Percentiles rank a stretch among this genome's conserved stretches.
Conservation (phyloP, 2,113 vertebrate species). For the Anolis carolinensis region DNA sequence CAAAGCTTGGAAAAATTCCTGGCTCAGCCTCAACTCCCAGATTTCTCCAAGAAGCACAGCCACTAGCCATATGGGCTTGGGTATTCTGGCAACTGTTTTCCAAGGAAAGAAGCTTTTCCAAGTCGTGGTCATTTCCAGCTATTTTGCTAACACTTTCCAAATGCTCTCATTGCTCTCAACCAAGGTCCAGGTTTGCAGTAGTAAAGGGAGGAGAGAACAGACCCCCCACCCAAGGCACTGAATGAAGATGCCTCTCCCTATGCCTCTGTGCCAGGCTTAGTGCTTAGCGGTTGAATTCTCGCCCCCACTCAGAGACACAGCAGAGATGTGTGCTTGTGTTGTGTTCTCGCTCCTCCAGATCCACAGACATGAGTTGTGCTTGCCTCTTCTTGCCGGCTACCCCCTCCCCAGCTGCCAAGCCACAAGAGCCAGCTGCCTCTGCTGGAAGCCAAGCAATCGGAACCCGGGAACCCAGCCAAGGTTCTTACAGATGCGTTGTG, state of each 20-base stretch:
- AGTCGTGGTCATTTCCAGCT: background rate
- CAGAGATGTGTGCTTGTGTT: background rate
- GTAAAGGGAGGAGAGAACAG: background rate
- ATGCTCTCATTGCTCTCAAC: background rate
- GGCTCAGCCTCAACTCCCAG: too few species aligned
- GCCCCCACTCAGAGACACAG: background rate
- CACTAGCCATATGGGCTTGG: too few species aligned
- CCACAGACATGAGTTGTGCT: background rate
- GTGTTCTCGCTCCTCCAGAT: rapidly evolving
- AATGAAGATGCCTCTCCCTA: too few species aligned
- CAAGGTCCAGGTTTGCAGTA: background rate
- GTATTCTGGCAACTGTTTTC: too few species aligned
- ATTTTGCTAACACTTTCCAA: background rate
- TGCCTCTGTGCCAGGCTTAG: conserved; percentile 9
- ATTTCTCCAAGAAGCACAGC: too few species aligned
- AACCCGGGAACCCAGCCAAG: conserved; percentile 59
- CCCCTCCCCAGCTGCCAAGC: conserved; percentile 2
- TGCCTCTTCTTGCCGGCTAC: background rate
- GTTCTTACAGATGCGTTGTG: conserved; percentile 28
- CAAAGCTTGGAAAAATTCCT: too few species aligned
- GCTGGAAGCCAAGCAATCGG: conserved; percentile 50
- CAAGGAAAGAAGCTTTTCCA: too few species aligned
- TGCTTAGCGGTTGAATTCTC: background rate
- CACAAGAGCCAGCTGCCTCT: conserved; percentile 60
- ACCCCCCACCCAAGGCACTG: too few species aligned